Base-by-base conservation (phyloP, 2,797 vertebrate genomes). In the Urophycis tenuis region DNA sequence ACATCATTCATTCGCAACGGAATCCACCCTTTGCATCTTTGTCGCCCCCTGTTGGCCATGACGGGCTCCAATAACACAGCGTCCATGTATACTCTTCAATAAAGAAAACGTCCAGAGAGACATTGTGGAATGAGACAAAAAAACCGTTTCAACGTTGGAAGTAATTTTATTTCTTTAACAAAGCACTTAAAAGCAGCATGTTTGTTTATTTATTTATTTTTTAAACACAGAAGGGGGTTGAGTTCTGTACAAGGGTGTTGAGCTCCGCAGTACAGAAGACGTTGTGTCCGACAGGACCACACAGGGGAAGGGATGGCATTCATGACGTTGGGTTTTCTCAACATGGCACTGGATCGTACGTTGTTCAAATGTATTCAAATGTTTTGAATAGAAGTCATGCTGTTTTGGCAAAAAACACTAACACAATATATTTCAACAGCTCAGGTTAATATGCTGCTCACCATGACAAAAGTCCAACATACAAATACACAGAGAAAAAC, bases 81-180 rank as follows among this genome's bases (percentile, higher is more conserved):
- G 45, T 53, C 17, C 12, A 53, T 53, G 19, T n/a, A 8, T 7
- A 60, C 53, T n/a, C n/a, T 8, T 19, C 53, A 60, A 9, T 60
- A 60, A 29, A 29, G 69, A 19, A 2, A 71, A 33, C 69, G 2
- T 33, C n/a, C n/a, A n/a, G 15, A 71, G 33, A 17, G 25, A 67
- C 5, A 70, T 4, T 81, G 80, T 75, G 45, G 25, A 80, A 75
- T 76, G 53, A 78, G 45, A 84, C 72, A 34, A 10, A n/a, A 31
- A 29, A 76, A 53, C 7, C 36, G n/a, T 9, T 9, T 73, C 74
- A 64, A 81, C 77, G 85, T 80, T 88, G 87, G 83, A 91, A 87
- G 86, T 84, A 88, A 85, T 87, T 93, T 92, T 92, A 92, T 93
- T 92, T 89, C 86, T 84, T 91, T 90, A 91, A 90, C 89, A 92